phyloP scores from a whole-genome alignment of 2,797 vertebrate genomes.

The Gymnoscopelus microlampas region DNA sequence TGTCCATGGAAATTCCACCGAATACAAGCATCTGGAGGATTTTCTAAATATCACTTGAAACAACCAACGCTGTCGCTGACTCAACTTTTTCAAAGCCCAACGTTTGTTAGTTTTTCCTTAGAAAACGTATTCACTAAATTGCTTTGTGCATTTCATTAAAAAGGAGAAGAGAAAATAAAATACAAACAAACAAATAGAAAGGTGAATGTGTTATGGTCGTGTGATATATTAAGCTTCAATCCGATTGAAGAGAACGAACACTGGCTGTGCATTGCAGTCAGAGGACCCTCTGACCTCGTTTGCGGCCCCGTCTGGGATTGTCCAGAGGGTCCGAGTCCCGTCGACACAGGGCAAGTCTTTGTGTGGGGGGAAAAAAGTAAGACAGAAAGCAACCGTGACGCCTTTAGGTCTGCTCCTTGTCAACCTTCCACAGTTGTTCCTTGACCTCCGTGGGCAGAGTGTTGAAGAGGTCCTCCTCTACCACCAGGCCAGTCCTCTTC shows the following conservation, averaged over 20 bases:
- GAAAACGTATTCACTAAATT: background rate
- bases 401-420: conserved; percentile 93
- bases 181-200: background rate
- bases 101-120: conserved; percentile 13
- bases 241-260: conserved; percentile 5
- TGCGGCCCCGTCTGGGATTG: conserved; percentile 9
- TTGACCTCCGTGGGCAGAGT: conserved; percentile 94
- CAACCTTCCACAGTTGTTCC: conserved; percentile 92
- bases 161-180: background rate
- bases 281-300: conserved; percentile 3
- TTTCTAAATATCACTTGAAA: conserved; percentile 4
- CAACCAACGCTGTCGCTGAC: background rate
- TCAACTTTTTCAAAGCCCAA: conserved; percentile 12
- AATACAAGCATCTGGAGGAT: background rate
- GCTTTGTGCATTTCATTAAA: conserved; percentile 31
- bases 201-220: conserved; percentile 18
- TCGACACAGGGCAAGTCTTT: background rate
- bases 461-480: conserved; percentile 97
- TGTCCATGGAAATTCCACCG: conserved; percentile 2
- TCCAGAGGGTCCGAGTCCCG: background rate
- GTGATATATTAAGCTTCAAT: conserved; percentile 1
- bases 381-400: too few species aligned
- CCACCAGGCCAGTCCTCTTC: conserved; percentile 91
- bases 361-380: too few species aligned
- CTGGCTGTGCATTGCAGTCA: conserved; percentile 34